Evolutionary conservation across 2,797 vertebrate genomes (phyloP), one percentile per base, ranked within the genome.

Genomic region (Gadopsis marmoratus): DNA sequence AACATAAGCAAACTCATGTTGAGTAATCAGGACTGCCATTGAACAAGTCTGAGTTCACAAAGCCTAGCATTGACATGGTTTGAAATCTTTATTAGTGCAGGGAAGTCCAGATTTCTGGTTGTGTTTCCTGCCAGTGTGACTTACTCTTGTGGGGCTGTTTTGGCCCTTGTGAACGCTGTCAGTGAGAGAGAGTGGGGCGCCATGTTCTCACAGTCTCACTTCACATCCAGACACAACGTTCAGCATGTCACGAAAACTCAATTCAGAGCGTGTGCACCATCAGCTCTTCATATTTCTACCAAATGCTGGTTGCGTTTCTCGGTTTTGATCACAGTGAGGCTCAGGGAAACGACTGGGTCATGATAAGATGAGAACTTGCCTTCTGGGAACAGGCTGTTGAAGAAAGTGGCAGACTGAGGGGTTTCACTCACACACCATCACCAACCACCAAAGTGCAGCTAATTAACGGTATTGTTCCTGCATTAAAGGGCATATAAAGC

Each of bases 241-340:
- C n/a, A 16, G 26, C 19, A 13, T 47, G 19, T 26, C 0, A 0
- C n/a, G 9, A 59, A 13, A 9, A 7, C 5, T 23, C 3, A 1
- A 62, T 4, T 5, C 2, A 11, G 55, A 74, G 59, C 0, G 0
- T 8, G 50, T 7, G n/a, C 37, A 17, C 43, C 21, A 16, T 14
- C 50, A 37, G 12, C 37, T 65, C 60, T 58, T 80, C 29, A 65
- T 41, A 72, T 31, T 66, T 81, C 21, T 23, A 61, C 76, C 31
- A 26, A 82, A 84, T 56, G 53, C 70, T 39, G 35, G 67, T 89
- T 84, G 79, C n/a, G 21, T 89, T 92, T 94, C 77, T 94, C 85
- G 7, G 79, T 93, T 94, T 88, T 81, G 58, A 81, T 94, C 90
- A 64, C 56, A 69, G 45, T 5, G 64, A 62, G 51, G n/a, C 21